Conservation (phyloP, 1,140 invertebrate genomes). For the Macrosteles quadrilineatus region DNA sequence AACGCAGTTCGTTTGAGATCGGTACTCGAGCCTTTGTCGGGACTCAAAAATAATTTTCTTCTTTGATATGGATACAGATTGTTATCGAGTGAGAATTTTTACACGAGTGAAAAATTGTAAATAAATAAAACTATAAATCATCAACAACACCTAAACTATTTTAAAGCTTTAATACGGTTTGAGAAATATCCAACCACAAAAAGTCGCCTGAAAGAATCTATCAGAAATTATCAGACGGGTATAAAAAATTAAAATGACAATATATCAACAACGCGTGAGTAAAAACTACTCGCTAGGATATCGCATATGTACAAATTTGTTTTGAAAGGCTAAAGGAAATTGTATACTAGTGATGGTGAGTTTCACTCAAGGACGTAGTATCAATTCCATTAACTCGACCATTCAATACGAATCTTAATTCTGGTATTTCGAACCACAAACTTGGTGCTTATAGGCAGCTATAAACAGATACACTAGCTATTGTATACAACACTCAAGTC, state of each 20-base stretch:
- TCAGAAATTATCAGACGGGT: not conserved
- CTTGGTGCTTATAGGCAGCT: not conserved
- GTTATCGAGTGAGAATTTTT: slow-evolving; percentile 13
- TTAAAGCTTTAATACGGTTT: slow-evolving; percentile 15
- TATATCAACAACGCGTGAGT: not conserved
- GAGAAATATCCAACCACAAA: not conserved
- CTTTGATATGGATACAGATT: slow-evolving; percentile 20
- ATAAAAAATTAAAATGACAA: not conserved
- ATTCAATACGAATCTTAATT: not conserved
- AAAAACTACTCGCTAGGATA: not conserved
- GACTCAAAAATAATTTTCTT: not conserved
- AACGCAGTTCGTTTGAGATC: slow-evolving; percentile 1
- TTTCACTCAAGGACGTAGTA: no score
- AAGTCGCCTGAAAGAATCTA: not conserved
- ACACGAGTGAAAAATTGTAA: not conserved
- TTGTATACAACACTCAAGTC: not conserved
- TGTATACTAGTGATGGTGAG: not conserved
- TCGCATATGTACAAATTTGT: not conserved
- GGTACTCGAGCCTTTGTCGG: not conserved
- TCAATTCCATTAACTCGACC: no score
- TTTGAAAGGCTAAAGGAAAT: not conserved
- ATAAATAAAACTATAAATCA: slow-evolving; percentile 18
- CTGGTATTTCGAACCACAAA: not conserved
- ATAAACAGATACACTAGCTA: not conserved
- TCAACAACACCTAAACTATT: slow-evolving; percentile 22